Base-by-base conservation (phyloP, 1,140 invertebrate species). In the Mamestra configurata region DNA sequence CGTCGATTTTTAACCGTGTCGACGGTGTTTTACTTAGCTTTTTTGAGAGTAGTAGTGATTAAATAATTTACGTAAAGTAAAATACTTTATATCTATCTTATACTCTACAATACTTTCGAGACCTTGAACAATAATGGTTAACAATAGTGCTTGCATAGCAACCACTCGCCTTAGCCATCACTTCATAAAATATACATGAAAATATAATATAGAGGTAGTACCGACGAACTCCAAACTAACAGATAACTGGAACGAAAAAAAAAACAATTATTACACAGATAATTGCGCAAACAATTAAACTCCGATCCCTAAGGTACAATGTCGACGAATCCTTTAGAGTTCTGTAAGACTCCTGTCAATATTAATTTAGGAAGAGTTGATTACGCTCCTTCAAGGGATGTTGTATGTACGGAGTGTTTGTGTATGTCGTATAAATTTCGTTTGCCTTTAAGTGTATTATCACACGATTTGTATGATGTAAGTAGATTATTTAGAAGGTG, bases 301-400 rank as follows among this genome's bases (percentile, higher is more conserved):
- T 40, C 4, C n/a, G 35, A 35, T 57, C 71, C 51, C 71, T 73
- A 15, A n/a, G 71, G 71, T 49, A 70, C 35, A 18, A 46, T 70
- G 66, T 70, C 40, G 37, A 49, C 1, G 40, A 70, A 46, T 49
- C 11, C 66, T 70, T 27, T 49, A 53, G 68, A 35, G 49, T 27
- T 27, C 57, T 61, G 5, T 79, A 70, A 51, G 55, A 70, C 53
- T 31, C 51, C 24, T 71, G 77, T 79, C 77, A 79, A 79, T 79
- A 79, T 79, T 79, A 79, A 79, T 71, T 79, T 71, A 71, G 64
- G 40, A 79, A 79, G 77, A 79, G 68, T 59, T 79, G 77, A 79
- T 79, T 79, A 59, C 55, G 22, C n/a, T 11, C 20, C 64, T 20
- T 53, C 64, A 66, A 22, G 22, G 24, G 31, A 71, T 53, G 27